Evolutionary conservation across 2,113 vertebrate species (phyloP), one percentile per base, ranked within the genome.

Genomic region (Pithys albifrons): DNA sequence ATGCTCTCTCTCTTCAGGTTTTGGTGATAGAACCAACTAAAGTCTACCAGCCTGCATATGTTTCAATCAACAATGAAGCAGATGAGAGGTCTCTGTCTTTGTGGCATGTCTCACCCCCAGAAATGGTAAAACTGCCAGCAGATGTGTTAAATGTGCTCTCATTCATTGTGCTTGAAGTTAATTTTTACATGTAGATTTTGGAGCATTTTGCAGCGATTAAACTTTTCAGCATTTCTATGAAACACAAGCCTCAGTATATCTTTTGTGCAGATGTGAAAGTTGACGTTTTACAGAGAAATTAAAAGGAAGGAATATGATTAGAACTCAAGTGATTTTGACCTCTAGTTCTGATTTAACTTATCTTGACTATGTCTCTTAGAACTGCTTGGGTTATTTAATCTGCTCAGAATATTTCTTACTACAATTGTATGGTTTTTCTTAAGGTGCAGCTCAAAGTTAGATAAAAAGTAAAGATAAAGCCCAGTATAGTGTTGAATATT

Each of bases 1-100:
- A 52, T 91, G 7, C 78, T 79, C 33, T 87, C 22, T 97, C 52
- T 49, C 93, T 92, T 22, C 94, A 99, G 99, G 99, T 99, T 91
- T 96, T 99, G 96, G 98, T 99, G 94, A 98, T 99, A 93, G 99
- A 99, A 84, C 99, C 99, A 2, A 99, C 98, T 57, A 99, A 99
- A 95, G 92, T 99, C 58, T 99, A 99, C 93, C 99, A 99, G 94
- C 99, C 99, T 28, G 98, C 99, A 0, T 99, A 99, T 43, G 98
- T 99, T 75, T 99, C 99, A 78, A 98, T 99, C 80, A 99, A 99
- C 97, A 99, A 94, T 12, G 99, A 99, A 95, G 98, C 98, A 3
- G 99, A 99, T 27, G 99, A 99, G 97, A 99, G 98, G 94, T 99
- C 98, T 9, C 98, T 99, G 14, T 99, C 98, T 41, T 98, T 99